Evolutionary conservation across 2,888 invertebrate genomes (phyloP), one percentile per base, ranked within the genome.

Genomic region (Plemyria rubiginata): DNA sequence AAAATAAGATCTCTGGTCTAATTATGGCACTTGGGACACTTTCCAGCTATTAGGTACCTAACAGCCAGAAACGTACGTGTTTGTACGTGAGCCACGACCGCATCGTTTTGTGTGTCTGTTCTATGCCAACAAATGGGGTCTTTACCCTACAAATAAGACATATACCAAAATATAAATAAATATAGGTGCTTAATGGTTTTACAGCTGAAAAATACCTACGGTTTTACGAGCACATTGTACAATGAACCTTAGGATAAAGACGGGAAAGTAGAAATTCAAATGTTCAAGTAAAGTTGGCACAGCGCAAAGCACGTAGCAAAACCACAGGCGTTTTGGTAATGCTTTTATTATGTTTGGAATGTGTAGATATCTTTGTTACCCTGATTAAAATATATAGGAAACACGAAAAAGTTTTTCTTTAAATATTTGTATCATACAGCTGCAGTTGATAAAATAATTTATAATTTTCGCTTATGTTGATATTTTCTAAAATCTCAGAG

Each of bases 91-190:
- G 13, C 22, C 15, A 38, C 9, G 48, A 58, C 62, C 60, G 29
- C 60, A 64, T 38, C 40, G 43, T 49, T 48, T 56, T 43, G 48
- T 15, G 49, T 52, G 41, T 56, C 52, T 62, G 51, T 41, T 13
- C 56, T 52, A 53, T 41, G 48, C 61, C 52, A 62, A 56, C 61
- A 53, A 56, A 56, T 48, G 28, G 55, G 15, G 45, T 29, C 45
- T 55, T 50, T 51, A 51, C 43, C 50, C 43, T 41, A 48, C 50
- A 32, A 16, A 28, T 55, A 51, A 61, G 40, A 60, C 36, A 32
- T 45, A 55, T 29, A 45, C 46, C n/a, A n/a, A 45, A 46, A 54
- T 60, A 50, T 54, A 54, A 60, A 60, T 60, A 54, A 60, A 59
- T 38, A 48, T 40, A 46, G 52, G 12, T 48, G 40, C 40, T 48